Evolutionary conservation across 35 echinoderm and acorn worm genomes (phyloP), one percentile per base, ranked within the genome.

Genomic region (Amphiura filiformis): DNA sequence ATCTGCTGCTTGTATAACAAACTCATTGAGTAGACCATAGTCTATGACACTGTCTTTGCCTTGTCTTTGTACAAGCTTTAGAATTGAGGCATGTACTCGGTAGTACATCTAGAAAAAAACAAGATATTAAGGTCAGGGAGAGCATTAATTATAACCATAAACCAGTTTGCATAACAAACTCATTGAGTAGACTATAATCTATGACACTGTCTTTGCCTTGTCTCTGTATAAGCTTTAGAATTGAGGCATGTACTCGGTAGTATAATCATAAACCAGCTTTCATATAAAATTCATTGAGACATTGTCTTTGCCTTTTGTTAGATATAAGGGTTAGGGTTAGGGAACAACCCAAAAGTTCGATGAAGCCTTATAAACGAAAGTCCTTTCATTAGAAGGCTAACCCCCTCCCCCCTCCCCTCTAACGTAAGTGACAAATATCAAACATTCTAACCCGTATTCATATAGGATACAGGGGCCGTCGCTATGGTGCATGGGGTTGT

Each of bases 161-260:
- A n/a, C n/a, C 34, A 15, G 93, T 90, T 38, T 90, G 79, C 31
- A 78, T 75, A 5, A 99, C 32, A 23, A 92, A 83, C 40, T 84
- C 83, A 40, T 94, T 87, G 12, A 92, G 57, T 18, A 80, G 26
- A 18, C 41, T 37, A 78, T 82, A 99, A 39, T 87, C 87, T 9
- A 90, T 75, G 26, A 84, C 65, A 34, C 49, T 34, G 26, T 37
- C 83, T 13, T 77, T 23, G 9, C 84, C 42, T 36, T 81, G 40
- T 31, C 76, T 87, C 65, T 92, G 83, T 0, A 99, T 42, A 23
- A 88, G 80, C 84, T 99, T 99, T 32, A 99, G 80, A 65, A 99
- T 87, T 47, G 93, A 90, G 36, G 96, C 87, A 37, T 99, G 93
- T 22, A 99, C 82, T 42, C 96, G 81, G 76, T 93, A 99, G 80